Conservation (phyloP, 2,888 invertebrate genomes). For the Mesopsocus fuscifrons region DNA sequence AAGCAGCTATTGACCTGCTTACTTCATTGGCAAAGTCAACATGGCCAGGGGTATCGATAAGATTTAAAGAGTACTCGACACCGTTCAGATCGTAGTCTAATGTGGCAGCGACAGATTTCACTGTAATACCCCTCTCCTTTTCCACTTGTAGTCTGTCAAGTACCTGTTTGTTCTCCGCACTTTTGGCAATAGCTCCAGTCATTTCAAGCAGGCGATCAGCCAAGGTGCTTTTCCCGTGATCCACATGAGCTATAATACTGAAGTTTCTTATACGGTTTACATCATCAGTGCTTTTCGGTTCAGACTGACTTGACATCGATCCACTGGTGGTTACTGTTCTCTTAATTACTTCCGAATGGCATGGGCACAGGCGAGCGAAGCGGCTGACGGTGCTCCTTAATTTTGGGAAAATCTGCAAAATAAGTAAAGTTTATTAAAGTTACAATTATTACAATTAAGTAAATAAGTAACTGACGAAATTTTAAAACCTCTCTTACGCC, state of each 20-base stretch:
- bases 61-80: slow-evolving; percentile 63
- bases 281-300: no score
- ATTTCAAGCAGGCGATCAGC: slow-evolving; percentile 88
- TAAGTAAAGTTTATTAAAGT: no score
- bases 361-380: no score
- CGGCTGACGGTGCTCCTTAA: no score
- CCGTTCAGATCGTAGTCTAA: slow-evolving; percentile 45
- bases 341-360: no score
- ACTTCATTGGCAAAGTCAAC: slow-evolving; percentile 97
- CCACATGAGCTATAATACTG: slow-evolving; percentile 97
- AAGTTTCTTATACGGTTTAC: slow-evolving; percentile 65
- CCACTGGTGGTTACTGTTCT: no score
- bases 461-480: no score
- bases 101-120: slow-evolving; percentile 92
- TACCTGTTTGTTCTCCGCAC: slow-evolving; percentile 46
- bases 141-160: slow-evolving; percentile 70
- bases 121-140: slow-evolving; percentile 91
- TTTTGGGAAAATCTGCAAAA: no score
- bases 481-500: no score
- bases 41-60: slow-evolving; percentile 97
- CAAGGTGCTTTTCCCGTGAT: slow-evolving; percentile 95
- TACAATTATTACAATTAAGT: no score
- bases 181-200: slow-evolving; percentile 58
- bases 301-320: no score
- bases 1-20: slow-evolving; percentile 73